Conservation (phyloP, 1,140 invertebrate species). For the Drosophila azteca region DNA sequence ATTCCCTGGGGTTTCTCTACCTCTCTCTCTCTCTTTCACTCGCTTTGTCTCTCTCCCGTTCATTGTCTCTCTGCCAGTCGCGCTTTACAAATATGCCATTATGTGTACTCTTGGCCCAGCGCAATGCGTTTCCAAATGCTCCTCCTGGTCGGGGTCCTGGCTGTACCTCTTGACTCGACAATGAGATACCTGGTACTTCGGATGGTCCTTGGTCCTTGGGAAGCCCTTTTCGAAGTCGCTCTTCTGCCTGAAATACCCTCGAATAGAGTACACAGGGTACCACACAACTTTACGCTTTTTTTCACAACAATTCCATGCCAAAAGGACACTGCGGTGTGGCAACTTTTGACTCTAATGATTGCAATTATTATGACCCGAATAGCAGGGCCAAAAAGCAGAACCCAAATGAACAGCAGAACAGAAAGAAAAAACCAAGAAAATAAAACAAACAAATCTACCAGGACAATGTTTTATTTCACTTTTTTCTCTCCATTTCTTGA, state of each 20-base stretch:
- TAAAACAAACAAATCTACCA: conserved; percentile 30
- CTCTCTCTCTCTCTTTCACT: not conserved
- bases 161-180: conserved; percentile 29
- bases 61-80: conserved; percentile 43
- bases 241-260: too few species aligned
- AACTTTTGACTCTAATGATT: conserved; percentile 82
- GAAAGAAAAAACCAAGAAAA: conserved; percentile 19
- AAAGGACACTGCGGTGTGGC: conserved; percentile 79
- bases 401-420: conserved; percentile 20
- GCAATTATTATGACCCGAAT: conserved; percentile 77
- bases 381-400: conserved; percentile 13
- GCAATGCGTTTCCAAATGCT: conserved; percentile 52
- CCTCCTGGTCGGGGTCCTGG: conserved; percentile 19
- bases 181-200: not conserved
- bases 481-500: conserved; percentile 33
- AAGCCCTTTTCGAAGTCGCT: too few species aligned
- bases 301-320: conserved; percentile 61
- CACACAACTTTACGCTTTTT: conserved; percentile 46
- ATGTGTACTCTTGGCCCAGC: conserved; percentile 67
- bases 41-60: conserved; percentile 26
- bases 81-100: conserved; percentile 78
- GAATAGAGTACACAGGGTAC: not conserved
- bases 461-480: conserved; percentile 54
- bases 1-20: conserved; percentile 1
- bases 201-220: too few species aligned